These are phyloP conservation scores for Tarsius wallacei DNA, from an alignment of 2,797 vertebrate species.

Conservation along the genomic window DNA sequence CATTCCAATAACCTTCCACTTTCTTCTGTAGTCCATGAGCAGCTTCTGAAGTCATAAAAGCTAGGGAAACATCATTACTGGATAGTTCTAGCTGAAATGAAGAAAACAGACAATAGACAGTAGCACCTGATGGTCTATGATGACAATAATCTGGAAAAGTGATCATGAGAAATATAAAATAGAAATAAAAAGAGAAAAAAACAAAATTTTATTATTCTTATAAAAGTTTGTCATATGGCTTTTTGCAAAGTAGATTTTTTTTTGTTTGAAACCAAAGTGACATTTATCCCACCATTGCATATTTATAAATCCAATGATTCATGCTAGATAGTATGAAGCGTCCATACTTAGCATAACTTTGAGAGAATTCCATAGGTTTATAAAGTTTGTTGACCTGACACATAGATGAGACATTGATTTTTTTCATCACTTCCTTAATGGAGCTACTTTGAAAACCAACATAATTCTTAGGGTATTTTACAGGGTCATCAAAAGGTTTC, in stretches of 20 bases:
- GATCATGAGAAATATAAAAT: neutral
- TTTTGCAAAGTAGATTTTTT: neutral
- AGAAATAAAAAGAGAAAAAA: neutral
- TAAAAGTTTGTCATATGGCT: neutral
- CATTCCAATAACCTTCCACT: fast-evolving
- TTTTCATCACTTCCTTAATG: neutral
- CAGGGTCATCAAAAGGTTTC: neutral
- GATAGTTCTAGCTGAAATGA: neutral
- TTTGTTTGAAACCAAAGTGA: neutral
- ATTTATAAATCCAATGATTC: neutral
- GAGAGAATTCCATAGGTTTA: neutral
- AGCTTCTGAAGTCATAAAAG: neutral
- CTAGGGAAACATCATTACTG: fast-evolving
- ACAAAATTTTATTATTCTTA: neutral
- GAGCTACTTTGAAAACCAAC: constrained; percentile 1
- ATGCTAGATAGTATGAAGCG: neutral
- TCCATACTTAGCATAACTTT: neutral
- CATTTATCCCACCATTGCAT: neutral
- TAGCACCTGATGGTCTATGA: neutral
- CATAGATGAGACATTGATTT: constrained; percentile 5
- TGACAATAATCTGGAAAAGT: neutral
- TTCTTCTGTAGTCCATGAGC: fast-evolving
- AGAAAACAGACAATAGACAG: neutral
- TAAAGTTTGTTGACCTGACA: neutral
- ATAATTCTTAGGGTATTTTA: neutral